Percentiles rank a stretch among this genome's conserved stretches.
phyloP scores from a whole-genome alignment of 2,797 vertebrate species.

The Strix occidentalis region DNA sequence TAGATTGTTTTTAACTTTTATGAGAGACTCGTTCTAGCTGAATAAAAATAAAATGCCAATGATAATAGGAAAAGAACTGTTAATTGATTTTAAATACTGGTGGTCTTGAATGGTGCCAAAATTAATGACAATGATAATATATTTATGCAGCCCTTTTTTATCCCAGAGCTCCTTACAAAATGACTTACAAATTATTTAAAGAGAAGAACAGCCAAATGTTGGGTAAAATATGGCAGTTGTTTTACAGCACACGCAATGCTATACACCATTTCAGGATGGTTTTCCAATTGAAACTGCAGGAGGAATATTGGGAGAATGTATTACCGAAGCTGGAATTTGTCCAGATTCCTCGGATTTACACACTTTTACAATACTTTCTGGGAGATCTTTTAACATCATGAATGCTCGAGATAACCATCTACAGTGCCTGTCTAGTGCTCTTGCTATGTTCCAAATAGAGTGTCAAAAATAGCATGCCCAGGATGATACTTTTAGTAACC shows the following conservation, averaged over 20 bases:
- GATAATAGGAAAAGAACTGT: conserved; percentile 46
- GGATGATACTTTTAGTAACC: conserved; percentile 72
- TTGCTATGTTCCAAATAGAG: conserved; percentile 41
- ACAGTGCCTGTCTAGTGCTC: neutral
- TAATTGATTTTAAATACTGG: conserved; percentile 63
- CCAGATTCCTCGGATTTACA: conserved; percentile 60
- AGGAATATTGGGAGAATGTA: conserved; percentile 24
- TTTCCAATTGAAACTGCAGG: conserved; percentile 46
- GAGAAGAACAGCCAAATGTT: conserved; percentile 2
- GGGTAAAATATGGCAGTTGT: neutral
- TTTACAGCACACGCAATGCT: neutral
- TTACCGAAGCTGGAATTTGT: neutral
- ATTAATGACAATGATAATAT: conserved; percentile 25
- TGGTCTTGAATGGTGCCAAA: conserved; percentile 22
- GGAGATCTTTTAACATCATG: neutral
- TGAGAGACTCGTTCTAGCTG: neutral
- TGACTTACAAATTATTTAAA: neutral
- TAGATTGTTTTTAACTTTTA: conserved; percentile 46
- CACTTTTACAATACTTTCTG: conserved; percentile 46
- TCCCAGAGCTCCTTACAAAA: conserved; percentile 2
- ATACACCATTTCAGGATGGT: neutral
- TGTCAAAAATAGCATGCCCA: conserved; percentile 69
- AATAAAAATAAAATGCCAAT: conserved; percentile 13
- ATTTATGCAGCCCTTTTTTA: conserved; percentile 15
- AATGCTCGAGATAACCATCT: conserved; percentile 5